These are phyloP conservation scores for Cochlearius cochlearius DNA, from an alignment of 2,113 vertebrate genomes.

Conservation along the genomic window DNA sequence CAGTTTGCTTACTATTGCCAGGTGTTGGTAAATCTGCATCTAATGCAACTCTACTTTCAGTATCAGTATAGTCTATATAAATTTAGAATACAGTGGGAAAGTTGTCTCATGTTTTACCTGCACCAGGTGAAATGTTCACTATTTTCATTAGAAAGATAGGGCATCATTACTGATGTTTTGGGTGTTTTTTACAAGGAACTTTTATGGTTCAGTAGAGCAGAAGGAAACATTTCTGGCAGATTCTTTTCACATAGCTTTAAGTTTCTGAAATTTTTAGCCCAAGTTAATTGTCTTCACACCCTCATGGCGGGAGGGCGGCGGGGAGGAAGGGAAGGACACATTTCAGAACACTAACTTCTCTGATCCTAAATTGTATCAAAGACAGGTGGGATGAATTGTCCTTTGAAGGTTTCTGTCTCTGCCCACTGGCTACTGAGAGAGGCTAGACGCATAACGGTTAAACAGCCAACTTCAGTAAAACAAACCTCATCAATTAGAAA, in stretches of 20 bases:
- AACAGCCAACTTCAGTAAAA: neutral
- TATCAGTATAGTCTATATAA: neutral
- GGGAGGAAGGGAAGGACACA: neutral
- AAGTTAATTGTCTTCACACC: neutral
- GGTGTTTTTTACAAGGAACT: neutral
- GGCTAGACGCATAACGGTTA: neutral
- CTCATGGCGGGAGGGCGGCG: accelerated
- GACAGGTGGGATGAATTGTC: neutral
- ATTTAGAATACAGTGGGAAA: neutral
- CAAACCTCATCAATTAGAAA: neutral
- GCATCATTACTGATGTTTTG: neutral
- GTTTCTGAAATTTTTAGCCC: neutral
- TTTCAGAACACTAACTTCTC: neutral
- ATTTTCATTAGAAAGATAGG: neutral
- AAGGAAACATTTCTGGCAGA: neutral
- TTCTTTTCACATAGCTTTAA: neutral
- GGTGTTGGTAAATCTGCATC: neutral
- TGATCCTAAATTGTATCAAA: neutral
- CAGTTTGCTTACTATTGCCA: neutral
- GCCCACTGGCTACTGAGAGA: neutral
- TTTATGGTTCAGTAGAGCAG: neutral
- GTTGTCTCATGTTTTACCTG: neutral
- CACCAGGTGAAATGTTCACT: neutral
- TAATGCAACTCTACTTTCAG: neutral
- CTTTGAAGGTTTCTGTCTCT: neutral